Conservation (phyloP, 2,113 vertebrate genomes). For the Ceyx melanurus region DNA sequence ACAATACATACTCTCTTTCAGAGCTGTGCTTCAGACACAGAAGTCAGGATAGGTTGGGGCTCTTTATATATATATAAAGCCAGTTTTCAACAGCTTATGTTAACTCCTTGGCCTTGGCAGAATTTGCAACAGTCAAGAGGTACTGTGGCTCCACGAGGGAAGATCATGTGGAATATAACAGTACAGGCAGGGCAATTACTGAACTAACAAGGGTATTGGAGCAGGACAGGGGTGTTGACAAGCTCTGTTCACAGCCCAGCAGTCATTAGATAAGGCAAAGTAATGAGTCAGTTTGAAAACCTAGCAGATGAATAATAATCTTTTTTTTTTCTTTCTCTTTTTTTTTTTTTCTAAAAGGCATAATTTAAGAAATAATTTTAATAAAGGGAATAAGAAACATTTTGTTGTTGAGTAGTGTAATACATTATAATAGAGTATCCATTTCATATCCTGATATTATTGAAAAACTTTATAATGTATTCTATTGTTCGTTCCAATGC, state of each 20-base stretch:
- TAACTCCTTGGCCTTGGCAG: not conserved
- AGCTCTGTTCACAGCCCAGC: not conserved
- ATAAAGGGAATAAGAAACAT: not conserved
- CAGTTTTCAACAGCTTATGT: not conserved
- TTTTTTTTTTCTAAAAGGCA: not conserved
- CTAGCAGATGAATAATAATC: not conserved
- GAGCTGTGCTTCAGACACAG: not conserved
- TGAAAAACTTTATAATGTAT: not conserved
- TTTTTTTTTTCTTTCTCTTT: not conserved
- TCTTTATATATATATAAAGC: not conserved
- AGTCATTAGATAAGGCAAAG: not conserved
- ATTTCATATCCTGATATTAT: not conserved
- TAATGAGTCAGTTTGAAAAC: not conserved
- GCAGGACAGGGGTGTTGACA: not conserved
- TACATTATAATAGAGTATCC: not conserved
- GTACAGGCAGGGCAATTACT: not conserved
- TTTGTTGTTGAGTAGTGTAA: not conserved
- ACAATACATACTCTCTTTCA: not conserved
- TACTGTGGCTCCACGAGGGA: rapidly evolving
- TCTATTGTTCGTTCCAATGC: not conserved
- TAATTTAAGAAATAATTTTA: not conserved
- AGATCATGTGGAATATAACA: not conserved
- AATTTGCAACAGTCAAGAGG: not conserved
- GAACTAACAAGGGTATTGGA: not conserved
- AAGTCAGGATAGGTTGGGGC: not conserved